Evolutionary conservation across 2,888 invertebrate species (phyloP), one percentile per base, ranked within the genome.

Genomic region (Bembecia ichneumoniformis): DNA sequence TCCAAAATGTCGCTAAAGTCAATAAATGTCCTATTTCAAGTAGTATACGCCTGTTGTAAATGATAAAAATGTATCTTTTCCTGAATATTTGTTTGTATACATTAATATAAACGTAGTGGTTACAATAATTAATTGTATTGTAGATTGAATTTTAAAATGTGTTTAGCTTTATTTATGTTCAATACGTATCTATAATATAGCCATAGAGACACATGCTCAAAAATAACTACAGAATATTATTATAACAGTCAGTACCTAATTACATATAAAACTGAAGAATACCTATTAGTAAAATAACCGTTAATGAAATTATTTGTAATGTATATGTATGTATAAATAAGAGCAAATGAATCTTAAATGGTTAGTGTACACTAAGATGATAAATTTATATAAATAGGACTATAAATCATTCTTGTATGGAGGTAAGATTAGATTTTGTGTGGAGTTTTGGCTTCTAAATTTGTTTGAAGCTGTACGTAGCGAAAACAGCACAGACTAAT

Each of bases 321-420:
- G 55, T 88, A 83, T 62, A 87, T 88, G 63, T 90, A 10, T 40
- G 13, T 28, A 28, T 9, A 28, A 40, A 17, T 71, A 56, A 87
- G 78, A 51, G 90, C 90, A 67, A 90, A 88, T 63, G 89, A 90
- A 60, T 88, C 84, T 55, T 92, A 74, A n/a, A 78, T 91, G 64
- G 61, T 69, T 79, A 79, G 72, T 74, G 65, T 74, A 77, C 74
- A 74, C 69, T 78, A 77, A 75, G 71, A 60, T 28, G 28, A 28
- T 69, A 71, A 71, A 62, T 66, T 66, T 54, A 52, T 55, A 54
- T 55, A 58, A 28, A 28, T 28, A 28, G 28, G 7, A 3, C 5
- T 28, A 28, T 44, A 51, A n/a, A 59, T 60, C 68, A 58, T 68
- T 66, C 64, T 64, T 67, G 60, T 73, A 71, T 65, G 62, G 63